Base-by-base conservation (phyloP, 92 coral and sea anemone genomes). In the Bergia puertoricense region DNA sequence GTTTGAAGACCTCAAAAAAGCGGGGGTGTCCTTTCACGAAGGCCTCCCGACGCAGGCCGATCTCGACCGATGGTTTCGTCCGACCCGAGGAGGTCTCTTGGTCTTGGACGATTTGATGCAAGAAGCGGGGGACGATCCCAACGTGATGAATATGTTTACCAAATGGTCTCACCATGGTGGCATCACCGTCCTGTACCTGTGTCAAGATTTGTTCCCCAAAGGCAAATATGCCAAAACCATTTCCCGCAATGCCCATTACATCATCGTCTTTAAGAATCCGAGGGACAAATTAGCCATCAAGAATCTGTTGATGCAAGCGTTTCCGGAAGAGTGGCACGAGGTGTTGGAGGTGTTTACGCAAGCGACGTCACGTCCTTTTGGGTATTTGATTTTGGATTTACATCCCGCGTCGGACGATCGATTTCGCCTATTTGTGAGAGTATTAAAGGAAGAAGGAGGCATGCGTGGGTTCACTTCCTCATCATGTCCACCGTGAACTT, bases 341-440 rank as follows among this genome's bases (percentile, higher is more conserved):
- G 43, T 30, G 40, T 74, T 76, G 43, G 77, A 73, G 7, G 77
- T 73, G 4, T 73, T 15, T 73, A 73, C 40, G 10, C 76, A 72
- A 72, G 76, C 76, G 41, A 72, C 76, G 76, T 72, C 76, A 14
- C 77, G 77, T 73, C 77, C 77, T 10, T 73, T 73, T 73, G 77
- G 77, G 40, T 73, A 73, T 37, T 73, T n/a, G 13, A 10, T 72
- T 23, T 72, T 72, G 76, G 76, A 72, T 72, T 36, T 72, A 36
- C 76, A 72, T 36, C 41, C 76, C 41, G 76, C 76, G 9, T 72
- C 76, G 76, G 76, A 72, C 41, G 76, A 72, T 36, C 76, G 56
- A 50, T 50, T 50, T 50, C 56, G 56, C 13, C 56, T 50, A 4
- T 50, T 50, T 50, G 56, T 4, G 56, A 50, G 56, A 50, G 56